phyloP scores from a whole-genome alignment of 2,797 vertebrate genomes.

The Myotis vivesi region DNA sequence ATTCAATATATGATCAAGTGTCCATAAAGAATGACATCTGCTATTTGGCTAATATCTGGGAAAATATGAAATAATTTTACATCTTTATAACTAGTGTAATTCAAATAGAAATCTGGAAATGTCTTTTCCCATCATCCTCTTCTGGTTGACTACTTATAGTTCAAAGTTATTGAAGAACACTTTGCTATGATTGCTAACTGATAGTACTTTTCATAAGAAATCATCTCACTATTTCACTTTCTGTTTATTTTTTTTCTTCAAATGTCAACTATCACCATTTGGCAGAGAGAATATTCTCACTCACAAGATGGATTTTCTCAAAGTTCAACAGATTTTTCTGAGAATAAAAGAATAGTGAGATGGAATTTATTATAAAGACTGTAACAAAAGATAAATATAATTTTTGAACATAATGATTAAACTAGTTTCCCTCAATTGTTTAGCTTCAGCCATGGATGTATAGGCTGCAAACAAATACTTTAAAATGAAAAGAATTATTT shows the following conservation, averaged over 20 bases:
- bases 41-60: neutral
- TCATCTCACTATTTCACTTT: constrained; percentile 26
- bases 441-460: neutral
- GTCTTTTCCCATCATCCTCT: neutral
- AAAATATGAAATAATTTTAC: neutral
- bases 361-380: neutral
- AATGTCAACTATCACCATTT: neutral
- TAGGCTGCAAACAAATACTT: neutral
- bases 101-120: neutral
- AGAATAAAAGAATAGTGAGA: neutral
- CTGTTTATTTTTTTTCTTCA: constrained; percentile 22
- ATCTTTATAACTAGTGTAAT: neutral
- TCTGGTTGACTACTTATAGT: neutral
- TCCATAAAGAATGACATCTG: neutral
- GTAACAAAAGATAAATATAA: neutral
- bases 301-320: constrained; percentile 3
- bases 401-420: neutral
- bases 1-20: neutral
- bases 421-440: neutral
- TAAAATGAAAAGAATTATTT: neutral
- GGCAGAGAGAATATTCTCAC: neutral
- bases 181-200: neutral
- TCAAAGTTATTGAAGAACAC: neutral
- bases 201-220: constrained; percentile 3
- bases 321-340: constrained; percentile 36